These are phyloP conservation scores for Eutolmus rufibarbis DNA, from an alignment of 2,888 invertebrate genomes.

Conservation along the genomic window DNA sequence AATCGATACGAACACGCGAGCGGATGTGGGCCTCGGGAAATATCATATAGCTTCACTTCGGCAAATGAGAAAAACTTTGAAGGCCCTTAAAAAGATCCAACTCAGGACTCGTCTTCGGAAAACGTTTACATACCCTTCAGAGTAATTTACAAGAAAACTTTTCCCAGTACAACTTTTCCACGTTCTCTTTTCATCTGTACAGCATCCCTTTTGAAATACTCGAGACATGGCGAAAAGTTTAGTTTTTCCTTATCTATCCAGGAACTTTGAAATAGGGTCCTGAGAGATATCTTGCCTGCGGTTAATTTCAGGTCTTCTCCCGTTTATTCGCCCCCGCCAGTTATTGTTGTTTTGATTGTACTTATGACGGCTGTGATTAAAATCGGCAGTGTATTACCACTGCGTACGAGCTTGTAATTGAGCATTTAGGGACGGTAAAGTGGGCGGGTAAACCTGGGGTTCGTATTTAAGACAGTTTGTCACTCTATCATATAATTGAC, in stretches of 20 bases:
- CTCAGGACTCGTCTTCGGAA: background rate
- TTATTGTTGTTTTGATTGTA: background rate
- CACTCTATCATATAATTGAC: background rate
- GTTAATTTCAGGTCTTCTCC: background rate
- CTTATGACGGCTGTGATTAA: background rate
- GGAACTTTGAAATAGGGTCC: background rate
- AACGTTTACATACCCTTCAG: conserved; percentile 17
- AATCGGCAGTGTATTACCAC: background rate
- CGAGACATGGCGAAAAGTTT: conserved; percentile 12
- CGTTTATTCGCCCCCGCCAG: background rate
- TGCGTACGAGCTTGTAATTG: background rate
- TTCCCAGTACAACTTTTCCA: background rate
- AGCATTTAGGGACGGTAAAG: background rate
- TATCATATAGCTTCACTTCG: background rate
- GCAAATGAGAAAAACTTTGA: background rate
- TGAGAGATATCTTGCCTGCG: background rate
- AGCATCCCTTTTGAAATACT: background rate
- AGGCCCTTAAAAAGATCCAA: background rate
- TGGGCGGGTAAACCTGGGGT: background rate
- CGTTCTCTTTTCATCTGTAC: background rate
- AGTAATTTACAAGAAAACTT: conserved; percentile 11
- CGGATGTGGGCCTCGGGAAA: background rate
- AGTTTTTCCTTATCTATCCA: background rate
- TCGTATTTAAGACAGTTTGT: background rate
- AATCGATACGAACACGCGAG: background rate